phyloP scores from a whole-genome alignment of 2,113 vertebrate species.

The Cinclus cinclus region DNA sequence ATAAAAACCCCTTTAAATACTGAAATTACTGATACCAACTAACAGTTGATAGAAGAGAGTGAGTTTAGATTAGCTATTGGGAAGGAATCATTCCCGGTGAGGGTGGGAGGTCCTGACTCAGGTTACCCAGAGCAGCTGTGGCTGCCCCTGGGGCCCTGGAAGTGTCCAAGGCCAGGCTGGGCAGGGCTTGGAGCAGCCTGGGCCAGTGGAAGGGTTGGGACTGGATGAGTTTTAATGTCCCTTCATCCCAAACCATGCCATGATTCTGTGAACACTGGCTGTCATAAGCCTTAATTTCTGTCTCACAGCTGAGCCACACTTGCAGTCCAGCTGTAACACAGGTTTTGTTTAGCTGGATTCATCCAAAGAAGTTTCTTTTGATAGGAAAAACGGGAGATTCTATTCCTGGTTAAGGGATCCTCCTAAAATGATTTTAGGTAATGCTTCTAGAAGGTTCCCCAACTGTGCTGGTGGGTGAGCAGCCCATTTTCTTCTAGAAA shows the following conservation, averaged over 20 bases:
- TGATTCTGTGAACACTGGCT: background rate
- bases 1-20: rapidly evolving
- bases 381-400: background rate
- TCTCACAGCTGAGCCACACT: background rate
- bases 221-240: background rate
- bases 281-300: background rate
- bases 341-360: background rate
- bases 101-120: background rate
- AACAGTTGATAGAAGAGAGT: background rate
- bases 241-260: background rate
- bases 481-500: background rate
- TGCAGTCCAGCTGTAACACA: background rate
- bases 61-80: rapidly evolving
- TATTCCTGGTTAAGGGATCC: background rate
- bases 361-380: background rate
- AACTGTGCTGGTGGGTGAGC: rapidly evolving
- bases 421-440: background rate
- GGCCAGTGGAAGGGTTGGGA: background rate
- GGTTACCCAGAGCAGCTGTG: background rate
- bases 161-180: background rate
- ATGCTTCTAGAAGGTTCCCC: background rate
- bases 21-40: background rate
- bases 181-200: background rate
- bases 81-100: background rate
- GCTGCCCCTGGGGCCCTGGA: background rate